Evolutionary conservation across 2,888 invertebrate genomes (phyloP).

Genomic region (Tenthredo notha): DNA sequence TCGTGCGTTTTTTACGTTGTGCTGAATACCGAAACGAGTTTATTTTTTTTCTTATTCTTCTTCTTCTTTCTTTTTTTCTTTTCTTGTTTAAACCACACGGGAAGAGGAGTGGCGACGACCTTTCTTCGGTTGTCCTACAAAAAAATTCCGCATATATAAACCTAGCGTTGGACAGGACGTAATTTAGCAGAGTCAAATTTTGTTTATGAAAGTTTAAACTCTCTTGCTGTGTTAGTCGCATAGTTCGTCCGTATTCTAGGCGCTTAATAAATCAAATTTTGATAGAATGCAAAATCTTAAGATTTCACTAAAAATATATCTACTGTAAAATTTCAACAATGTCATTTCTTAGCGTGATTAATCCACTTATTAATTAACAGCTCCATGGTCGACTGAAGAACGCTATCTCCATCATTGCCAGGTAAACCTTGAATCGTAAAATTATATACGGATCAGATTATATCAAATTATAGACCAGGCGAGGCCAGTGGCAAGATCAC

Average conservation of each 20-base stretch:
- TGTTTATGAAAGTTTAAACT: not conserved
- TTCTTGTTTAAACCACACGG: not conserved
- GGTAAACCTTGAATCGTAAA: slow-evolving; percentile 11
- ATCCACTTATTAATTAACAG: not conserved
- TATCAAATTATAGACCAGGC: not conserved
- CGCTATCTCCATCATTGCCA: not conserved
- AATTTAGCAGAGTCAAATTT: not conserved
- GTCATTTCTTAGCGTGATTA: not conserved
- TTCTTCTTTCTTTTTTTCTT: not conserved
- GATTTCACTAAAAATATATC: not conserved
- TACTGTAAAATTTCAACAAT: not conserved
- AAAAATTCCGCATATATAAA: not conserved
- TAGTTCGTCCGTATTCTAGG: not conserved
- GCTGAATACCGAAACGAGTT: not conserved
- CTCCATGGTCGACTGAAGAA: not conserved
- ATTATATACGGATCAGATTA: slow-evolving; percentile 5
- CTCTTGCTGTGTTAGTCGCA: not conserved
- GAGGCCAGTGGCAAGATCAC: slow-evolving; percentile 19
- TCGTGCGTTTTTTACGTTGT: not conserved
- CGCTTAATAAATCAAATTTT: not conserved
- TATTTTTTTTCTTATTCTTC: not conserved
- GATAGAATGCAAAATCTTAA: not conserved
- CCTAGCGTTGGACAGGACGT: not conserved
- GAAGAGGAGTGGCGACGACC: not conserved
- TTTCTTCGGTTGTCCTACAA: not conserved